phyloP scores from a whole-genome alignment of 2,797 vertebrate species.

The Acanthornis magna region DNA sequence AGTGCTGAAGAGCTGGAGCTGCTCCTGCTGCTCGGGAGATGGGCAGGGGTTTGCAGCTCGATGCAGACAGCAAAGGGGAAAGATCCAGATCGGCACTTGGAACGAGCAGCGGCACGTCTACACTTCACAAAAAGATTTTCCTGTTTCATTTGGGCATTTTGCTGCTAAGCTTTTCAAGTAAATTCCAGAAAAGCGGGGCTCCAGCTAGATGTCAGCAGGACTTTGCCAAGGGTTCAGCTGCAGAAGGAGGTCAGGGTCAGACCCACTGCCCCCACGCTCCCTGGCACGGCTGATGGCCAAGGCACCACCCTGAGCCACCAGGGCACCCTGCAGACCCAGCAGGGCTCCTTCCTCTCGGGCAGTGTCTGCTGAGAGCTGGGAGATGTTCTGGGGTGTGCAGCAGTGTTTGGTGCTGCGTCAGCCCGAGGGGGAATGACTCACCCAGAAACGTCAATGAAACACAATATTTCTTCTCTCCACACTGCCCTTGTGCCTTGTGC shows the following conservation, averaged over 20 bases:
- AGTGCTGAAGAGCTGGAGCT: not conserved
- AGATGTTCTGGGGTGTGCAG: not conserved
- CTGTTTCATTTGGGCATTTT: not conserved
- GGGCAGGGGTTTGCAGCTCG: not conserved
- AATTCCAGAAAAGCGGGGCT: not conserved
- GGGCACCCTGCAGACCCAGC: not conserved
- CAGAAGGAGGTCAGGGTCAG: not conserved
- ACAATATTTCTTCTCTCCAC: not conserved
- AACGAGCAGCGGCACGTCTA: accelerated
- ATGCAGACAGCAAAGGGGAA: not conserved
- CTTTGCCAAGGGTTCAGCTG: accelerated
- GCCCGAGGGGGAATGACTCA: not conserved
- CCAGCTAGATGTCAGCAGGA: not conserved
- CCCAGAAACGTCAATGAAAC: not conserved
- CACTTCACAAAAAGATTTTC: not conserved
- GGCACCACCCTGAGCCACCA: not conserved
- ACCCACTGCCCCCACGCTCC: accelerated
- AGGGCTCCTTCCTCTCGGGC: not conserved
- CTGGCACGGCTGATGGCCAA: not conserved
- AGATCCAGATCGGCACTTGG: not conserved
- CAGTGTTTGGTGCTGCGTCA: not conserved
- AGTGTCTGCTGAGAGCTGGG: not conserved
- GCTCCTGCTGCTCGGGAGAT: not conserved
- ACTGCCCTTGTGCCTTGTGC: not conserved
- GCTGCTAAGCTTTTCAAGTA: not conserved